Evolutionary conservation across 2,113 vertebrate species (phyloP), one percentile per base, ranked within the genome.

Genomic region (Varanus komodoensis): DNA sequence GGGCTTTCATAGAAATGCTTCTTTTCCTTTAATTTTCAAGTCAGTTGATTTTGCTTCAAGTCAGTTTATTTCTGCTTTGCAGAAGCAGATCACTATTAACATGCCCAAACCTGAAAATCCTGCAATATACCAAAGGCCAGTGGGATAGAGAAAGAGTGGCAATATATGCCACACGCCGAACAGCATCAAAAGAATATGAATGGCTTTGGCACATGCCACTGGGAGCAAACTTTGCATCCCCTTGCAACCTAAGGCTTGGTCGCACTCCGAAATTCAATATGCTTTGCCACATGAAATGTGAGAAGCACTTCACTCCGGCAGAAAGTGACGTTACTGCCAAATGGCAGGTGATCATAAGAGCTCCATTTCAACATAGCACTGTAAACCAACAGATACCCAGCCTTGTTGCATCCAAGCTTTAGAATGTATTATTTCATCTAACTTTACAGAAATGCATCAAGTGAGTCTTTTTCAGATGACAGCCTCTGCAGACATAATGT

Each of bases 401-500:
- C 92, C 92, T 94, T 94, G 93, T 94, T 93, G 85, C 88, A 92
- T 90, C 94, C 95, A 93, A 95, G 92, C 95, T 95, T 94, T 83
- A 48, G 91, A 93, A 93, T 87, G 84, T 92, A 88, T 89, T 82
- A 78, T 81, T 81, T 89, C 92, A 93, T 90, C 87, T 93, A 93
- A 92, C 94, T 94, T 81, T 94, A 69, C 93, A 94, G 93, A 94
- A 94, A 94, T 93, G 93, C 12, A 92, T 91, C 91, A 91, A 90
- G 93, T 89, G 89, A 95, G 94, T 93, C 95, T 94, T 96, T 94
- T 95, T 92, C 71, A 95, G 95, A 94, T 5, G n/a, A 83, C 91
- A 95, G 94, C 92, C 92, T 95, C 90, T 91, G 92, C 95, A 95
- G 95, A 95, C 93, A 94, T 88, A 93, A 91, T 91, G 93, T 93